phyloP scores from a whole-genome alignment of 2,113 vertebrate genomes.

The Xerus inauris region DNA sequence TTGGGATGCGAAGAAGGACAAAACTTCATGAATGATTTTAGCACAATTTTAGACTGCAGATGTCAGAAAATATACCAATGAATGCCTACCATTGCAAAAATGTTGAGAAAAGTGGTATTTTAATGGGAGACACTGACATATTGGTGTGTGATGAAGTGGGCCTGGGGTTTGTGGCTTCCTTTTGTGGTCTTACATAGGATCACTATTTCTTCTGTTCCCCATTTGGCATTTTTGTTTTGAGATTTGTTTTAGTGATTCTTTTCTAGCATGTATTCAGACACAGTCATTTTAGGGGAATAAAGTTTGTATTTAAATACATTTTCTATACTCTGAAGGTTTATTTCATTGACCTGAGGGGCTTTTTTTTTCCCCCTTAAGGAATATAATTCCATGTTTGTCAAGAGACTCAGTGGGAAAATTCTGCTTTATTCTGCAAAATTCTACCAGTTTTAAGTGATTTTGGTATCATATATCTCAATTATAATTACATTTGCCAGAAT shows the following conservation, averaged over 20 bases:
- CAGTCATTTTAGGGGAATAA: not conserved
- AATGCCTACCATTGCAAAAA: not conserved
- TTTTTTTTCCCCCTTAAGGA: not conserved
- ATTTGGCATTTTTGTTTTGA: slow-evolving; percentile 11
- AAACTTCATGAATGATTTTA: not conserved
- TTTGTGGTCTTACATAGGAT: not conserved
- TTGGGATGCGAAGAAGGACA: not conserved
- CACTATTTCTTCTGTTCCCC: not conserved
- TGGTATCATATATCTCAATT: not conserved
- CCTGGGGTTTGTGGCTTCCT: too few relatives aligned
- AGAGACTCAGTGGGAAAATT: not conserved
- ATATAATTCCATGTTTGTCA: not conserved
- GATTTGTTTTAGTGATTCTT: not conserved
- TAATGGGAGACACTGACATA: fast-evolving
- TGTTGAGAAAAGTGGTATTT: not conserved
- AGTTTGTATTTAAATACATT: slow-evolving; percentile 1
- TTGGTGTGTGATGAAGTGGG: not conserved
- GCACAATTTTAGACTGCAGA: not conserved
- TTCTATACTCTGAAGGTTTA: not conserved
- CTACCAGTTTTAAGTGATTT: not conserved
- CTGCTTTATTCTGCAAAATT: not conserved
- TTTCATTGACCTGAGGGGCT: not conserved
- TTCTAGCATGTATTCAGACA: not conserved
- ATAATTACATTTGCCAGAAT: not conserved
- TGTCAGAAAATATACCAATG: not conserved